Evolutionary conservation across 2,888 invertebrate genomes (phyloP), one percentile per base, ranked within the genome.

Genomic region (Congeria kusceri): DNA sequence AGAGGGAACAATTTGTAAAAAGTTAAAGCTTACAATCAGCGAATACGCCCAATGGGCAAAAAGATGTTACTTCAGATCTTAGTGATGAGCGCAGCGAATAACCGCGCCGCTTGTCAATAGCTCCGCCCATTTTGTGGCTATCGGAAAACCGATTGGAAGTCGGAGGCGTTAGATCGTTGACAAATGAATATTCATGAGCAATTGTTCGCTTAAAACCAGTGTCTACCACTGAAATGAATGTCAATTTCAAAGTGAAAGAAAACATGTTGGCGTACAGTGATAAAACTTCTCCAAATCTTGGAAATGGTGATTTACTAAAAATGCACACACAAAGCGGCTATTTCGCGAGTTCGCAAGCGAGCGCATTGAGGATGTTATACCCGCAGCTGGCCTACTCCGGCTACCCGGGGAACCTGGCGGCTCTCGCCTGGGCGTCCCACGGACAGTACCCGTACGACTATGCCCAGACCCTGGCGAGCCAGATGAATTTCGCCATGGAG

Each of bases 381-480:
- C 83, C 80, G 20, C 78, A 77, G 62, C 62, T 78, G 15, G 76
- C 80, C 18, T 83, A 83, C 64, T 76, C 72, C 18, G 74, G 76
- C 49, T 83, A 80, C 68, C 83, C 77, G 13, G 77, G 80, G 7
- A 83, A 83, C 25, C 58, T 83, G 56, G 80, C 83, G 5, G 83
- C 83, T 1, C 63, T 83, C 28, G 83, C 83, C n/a, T 66, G 80
- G 1, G 83, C 83, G 1, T 70, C 80, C 11, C 80, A 80, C n/a
- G 76, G 80, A 63, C 78, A 80, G 56, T 83, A 83, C 58, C 67
- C 80, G 25, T 83, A 80, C 56, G 83, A 83, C 46, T 83, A 83
- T 68, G 83, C 83, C 3, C 83, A 83, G 46, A 67, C 76, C 25
- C 74, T 83, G 56, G 83, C 78, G 39, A 78, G 61, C 44, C 80